Evolutionary conservation across 2,797 vertebrate species (phyloP).

Genomic region (Numenius phaeopus): DNA sequence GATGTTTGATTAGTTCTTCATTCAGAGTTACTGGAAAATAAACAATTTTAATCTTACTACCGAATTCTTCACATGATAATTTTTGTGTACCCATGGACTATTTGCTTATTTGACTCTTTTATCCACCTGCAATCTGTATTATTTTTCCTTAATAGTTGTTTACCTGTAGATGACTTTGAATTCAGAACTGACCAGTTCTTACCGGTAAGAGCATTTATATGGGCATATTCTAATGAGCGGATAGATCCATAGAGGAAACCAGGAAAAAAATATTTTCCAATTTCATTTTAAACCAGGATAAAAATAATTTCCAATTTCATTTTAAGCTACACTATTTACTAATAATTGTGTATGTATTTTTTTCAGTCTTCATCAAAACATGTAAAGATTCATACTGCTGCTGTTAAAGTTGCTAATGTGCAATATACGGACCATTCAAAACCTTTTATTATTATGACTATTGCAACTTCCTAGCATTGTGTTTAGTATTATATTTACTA

Average conservation of each 20-base stretch:
- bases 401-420: neutral
- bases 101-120: neutral
- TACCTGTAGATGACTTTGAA: conserved; percentile 98
- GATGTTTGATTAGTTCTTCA: neutral
- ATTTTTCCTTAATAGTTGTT: conserved; percentile 82
- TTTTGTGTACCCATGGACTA: neutral
- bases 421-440: neutral
- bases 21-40: neutral
- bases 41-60: neutral
- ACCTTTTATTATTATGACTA: neutral
- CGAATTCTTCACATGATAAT: neutral
- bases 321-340: neutral
- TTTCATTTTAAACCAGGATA: neutral
- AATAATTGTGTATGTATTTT: neutral
- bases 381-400: neutral
- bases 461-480: neutral
- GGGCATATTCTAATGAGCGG: neutral
- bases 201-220: conserved; percentile 85
- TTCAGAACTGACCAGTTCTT: conserved; percentile 97
- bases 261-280: neutral
- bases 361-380: neutral
- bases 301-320: neutral
- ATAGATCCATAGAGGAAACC: neutral
- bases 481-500: neutral
- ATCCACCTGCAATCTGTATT: neutral